A percentile compares a stretch with the other conserved stretches of the same genome.
phyloP scores from a whole-genome alignment of 2,113 vertebrate species.

The Eclectus roratus region DNA sequence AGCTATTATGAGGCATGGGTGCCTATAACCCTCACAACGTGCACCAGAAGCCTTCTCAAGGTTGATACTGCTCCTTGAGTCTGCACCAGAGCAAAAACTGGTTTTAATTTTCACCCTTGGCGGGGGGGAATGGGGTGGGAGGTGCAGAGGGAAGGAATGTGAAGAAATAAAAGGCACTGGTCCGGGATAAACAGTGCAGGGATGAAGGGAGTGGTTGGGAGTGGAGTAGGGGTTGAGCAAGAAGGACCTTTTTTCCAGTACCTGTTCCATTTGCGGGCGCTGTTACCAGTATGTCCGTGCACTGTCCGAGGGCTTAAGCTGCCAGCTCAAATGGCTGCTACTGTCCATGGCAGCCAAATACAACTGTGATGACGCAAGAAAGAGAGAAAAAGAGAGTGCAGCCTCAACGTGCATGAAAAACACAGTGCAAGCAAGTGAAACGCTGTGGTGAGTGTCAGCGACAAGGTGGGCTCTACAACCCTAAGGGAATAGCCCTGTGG shows the following conservation, averaged over 20 bases:
- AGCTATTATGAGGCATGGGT: not conserved
- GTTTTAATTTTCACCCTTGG: slow-evolving; percentile 14
- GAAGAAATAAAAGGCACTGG: slow-evolving; percentile 67
- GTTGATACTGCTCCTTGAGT: not conserved
- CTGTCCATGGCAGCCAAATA: slow-evolving; percentile 94
- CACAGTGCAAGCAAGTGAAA: slow-evolving; percentile 76
- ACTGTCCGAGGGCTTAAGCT: slow-evolving; percentile 94
- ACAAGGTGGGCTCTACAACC: slow-evolving; percentile 43
- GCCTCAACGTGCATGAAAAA: slow-evolving; percentile 83
- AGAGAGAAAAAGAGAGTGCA: slow-evolving; percentile 79
- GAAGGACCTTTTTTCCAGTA: slow-evolving; percentile 81
- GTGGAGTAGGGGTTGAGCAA: slow-evolving; percentile 57
- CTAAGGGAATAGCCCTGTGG: slow-evolving; percentile 28
- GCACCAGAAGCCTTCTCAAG: not conserved
- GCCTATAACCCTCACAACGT: not conserved
- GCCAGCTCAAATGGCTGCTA: slow-evolving; percentile 92
- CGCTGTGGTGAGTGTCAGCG: slow-evolving; percentile 49
- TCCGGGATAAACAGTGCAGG: slow-evolving; percentile 66
- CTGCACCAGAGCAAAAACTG: slow-evolving; percentile 29
- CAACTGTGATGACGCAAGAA: slow-evolving; percentile 86
- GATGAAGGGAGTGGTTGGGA: slow-evolving; percentile 59
- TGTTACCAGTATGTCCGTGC: slow-evolving; percentile 92
- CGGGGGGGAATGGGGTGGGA: slow-evolving; percentile 40
- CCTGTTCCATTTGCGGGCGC: slow-evolving; percentile 83
- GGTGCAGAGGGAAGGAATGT: slow-evolving; percentile 65